Evolutionary conservation across 1,140 invertebrate genomes (phyloP).

Genomic region (Drosophila varians): DNA sequence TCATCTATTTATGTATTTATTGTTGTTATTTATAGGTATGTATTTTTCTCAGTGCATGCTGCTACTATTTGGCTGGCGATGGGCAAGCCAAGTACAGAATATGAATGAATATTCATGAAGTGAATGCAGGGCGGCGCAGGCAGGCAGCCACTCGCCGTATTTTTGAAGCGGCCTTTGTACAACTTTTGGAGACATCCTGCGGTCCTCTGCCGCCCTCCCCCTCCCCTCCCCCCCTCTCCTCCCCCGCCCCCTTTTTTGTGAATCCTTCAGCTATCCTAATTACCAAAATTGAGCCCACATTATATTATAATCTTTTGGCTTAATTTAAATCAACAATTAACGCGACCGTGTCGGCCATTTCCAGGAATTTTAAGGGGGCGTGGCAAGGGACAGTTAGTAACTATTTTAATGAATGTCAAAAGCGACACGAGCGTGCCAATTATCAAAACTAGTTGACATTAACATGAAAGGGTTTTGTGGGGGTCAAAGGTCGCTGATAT

Average conservation of each 20-base stretch:
- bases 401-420: constrained; percentile 56
- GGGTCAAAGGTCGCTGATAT: constrained; percentile 10
- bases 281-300: not conserved
- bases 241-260: not conserved
- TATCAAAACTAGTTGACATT: constrained; percentile 50
- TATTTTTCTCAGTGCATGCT: not conserved
- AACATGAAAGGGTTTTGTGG: not conserved
- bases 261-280: not conserved
- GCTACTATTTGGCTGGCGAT: not conserved
- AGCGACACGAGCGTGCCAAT: constrained; percentile 16
- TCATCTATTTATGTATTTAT: too few species aligned
- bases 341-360: not conserved
- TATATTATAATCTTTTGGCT: not conserved
- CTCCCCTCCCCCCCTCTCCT: not conserved
- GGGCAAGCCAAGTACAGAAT: constrained; percentile 33
- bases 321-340: not conserved
- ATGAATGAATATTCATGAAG: constrained; percentile 69
- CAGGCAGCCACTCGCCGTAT: constrained; percentile 26
- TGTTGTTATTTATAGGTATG: too few species aligned
- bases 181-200: constrained; percentile 49
- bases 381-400: not conserved
- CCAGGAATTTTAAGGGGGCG: not conserved
- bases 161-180: constrained; percentile 54
- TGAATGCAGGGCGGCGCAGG: constrained; percentile 46
- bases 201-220: not conserved